A percentile compares a stretch with the other conserved stretches of the same genome.
Conservation (phyloP, 2,888 invertebrate species). For the Tinea semifulvella region DNA sequence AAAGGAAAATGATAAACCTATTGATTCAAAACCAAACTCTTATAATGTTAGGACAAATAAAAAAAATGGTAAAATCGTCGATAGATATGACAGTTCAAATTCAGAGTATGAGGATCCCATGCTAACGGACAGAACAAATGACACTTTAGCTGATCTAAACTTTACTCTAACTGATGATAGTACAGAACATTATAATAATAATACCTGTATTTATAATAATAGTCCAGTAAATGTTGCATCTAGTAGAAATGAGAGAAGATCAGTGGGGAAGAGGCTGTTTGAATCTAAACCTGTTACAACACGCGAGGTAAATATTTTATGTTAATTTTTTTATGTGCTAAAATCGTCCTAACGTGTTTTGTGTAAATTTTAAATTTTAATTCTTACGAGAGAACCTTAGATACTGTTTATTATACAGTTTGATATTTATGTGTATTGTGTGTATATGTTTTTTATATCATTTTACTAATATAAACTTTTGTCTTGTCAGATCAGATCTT, state of each 20-base stretch:
- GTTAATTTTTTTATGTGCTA: too few species aligned
- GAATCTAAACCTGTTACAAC: neutral
- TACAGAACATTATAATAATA: slow-evolving; percentile 21
- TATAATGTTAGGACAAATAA: neutral
- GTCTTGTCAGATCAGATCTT: too few species aligned
- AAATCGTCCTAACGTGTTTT: too few species aligned
- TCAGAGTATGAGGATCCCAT: slow-evolving; percentile 40
- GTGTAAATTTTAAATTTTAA: too few species aligned
- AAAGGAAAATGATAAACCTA: slow-evolving; percentile 19
- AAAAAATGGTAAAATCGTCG: neutral
- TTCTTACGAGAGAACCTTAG: too few species aligned
- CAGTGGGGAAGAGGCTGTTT: neutral
- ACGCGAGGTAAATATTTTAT: neutral
- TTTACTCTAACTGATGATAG: slow-evolving; percentile 53
- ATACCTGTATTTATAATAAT: neutral
- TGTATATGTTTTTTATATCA: too few species aligned
- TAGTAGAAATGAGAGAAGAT: neutral
- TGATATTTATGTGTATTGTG: too few species aligned
- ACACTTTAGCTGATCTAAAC: slow-evolving; percentile 57
- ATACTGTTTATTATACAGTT: too few species aligned
- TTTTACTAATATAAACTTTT: too few species aligned
- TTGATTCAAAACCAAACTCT: neutral
- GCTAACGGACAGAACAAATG: slow-evolving; percentile 56
- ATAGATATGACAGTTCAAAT: slow-evolving; percentile 26
- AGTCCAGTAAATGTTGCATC: neutral